Base-by-base conservation (phyloP, 2,113 vertebrate species). In the Psittacus erithacus region DNA sequence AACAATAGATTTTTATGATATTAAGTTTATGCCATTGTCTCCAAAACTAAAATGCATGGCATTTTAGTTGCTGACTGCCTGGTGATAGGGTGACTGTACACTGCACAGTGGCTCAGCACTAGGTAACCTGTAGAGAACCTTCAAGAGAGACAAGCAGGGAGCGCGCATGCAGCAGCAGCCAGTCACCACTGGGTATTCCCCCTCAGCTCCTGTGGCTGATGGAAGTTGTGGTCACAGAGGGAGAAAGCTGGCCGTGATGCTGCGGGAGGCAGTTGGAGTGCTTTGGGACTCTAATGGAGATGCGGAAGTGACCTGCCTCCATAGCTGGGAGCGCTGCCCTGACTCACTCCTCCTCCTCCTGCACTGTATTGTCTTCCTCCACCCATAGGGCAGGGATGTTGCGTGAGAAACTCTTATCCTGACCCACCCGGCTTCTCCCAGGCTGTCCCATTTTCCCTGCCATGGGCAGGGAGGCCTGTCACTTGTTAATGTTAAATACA, bases 271-370 rank as follows among this genome's bases (percentile, higher is more conserved):
- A 3, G 13, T 1, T 10, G n/a, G 12, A 13, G 15, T 1, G 2
- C 14, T 6, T 25, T 4, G 1, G 28, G 19, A 49, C 19, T 7
- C 2, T 33, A 5, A 8, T 7, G 23, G 64, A 2, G 2, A 3
- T 0, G 10, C 8, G 19, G 49, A 16, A 2, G 9, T 5, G 15
- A 19, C 7, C 0, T 5, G 12, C 2, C 3, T 1, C 2, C 0
- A 1, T 5, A 12, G 14, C 18, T 16, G 17, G 23, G 15, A 33
- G 14, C 0, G 1, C 27, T 49, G 17, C 5, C 17, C 5, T 5
- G 31, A 4, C 22, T 17, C 3, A 3, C 9, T 4, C 5, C 6
- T 2, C 2, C 5, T 44, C 14, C 10, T 5, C 9, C 20, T 2
- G 2, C 2, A 1, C 31, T 0, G 1, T 20, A 3, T 8, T 1